Percentiles rank a stretch among this genome's conserved stretches.
phyloP scores from a whole-genome alignment of 2,113 vertebrate genomes.

The Bagarius yarrelli region DNA sequence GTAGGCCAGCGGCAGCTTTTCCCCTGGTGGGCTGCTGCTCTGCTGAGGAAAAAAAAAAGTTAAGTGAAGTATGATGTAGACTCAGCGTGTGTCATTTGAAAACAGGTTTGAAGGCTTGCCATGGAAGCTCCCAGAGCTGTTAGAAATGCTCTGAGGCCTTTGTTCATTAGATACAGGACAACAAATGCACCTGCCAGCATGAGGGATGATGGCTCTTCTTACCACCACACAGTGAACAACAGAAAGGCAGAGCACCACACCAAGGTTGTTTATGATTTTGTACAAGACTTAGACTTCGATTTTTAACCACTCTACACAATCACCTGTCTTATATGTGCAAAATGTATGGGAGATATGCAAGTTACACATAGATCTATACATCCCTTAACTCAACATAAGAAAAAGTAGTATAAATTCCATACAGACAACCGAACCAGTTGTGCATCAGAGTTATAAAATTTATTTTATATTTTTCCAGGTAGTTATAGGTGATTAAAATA shows the following conservation, averaged over 20 bases:
- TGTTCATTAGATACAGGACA: slow-evolving; percentile 19
- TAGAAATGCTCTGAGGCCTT: slow-evolving; percentile 25
- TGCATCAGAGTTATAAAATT: neutral
- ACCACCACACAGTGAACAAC: neutral
- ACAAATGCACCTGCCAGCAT: slow-evolving; percentile 26
- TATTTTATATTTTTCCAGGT: neutral
- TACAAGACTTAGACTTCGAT: neutral
- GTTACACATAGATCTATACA: neutral
- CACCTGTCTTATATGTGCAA: neutral
- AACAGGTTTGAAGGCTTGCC: slow-evolving; percentile 14
- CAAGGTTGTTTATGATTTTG: neutral
- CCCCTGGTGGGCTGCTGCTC: slow-evolving; percentile 2
- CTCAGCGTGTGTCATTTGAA: slow-evolving; percentile 21
- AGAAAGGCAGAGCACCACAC: neutral
- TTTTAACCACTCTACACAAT: neutral
- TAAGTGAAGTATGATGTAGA: slow-evolving; percentile 27
- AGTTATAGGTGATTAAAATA: neutral
- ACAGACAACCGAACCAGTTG: neutral
- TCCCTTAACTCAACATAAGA: too few relatives aligned
- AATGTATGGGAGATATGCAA: neutral
- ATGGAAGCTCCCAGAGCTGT: slow-evolving; percentile 8
- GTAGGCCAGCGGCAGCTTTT: slow-evolving; percentile 10
- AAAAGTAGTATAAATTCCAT: neutral
- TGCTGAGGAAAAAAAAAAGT: slow-evolving; percentile 14
- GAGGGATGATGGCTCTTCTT: neutral